These are phyloP conservation scores for Motacilla tschutschensis DNA, from an alignment of 2,113 vertebrate genomes.

Conservation along the genomic window DNA sequence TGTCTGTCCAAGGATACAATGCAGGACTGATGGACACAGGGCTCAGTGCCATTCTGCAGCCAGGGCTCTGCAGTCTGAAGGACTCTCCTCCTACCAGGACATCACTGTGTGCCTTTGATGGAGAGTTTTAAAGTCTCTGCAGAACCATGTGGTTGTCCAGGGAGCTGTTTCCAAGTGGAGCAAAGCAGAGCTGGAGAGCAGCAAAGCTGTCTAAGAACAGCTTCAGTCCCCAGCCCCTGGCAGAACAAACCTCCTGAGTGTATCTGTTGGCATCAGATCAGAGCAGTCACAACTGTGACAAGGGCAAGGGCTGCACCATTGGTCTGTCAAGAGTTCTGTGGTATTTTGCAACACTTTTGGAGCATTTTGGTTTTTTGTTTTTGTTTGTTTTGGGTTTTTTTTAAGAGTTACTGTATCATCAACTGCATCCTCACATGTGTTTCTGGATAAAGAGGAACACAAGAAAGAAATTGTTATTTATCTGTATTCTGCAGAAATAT, in stretches of 20 bases:
- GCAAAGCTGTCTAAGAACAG: background rate
- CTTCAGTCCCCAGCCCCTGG: background rate
- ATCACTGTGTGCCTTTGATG: accelerated
- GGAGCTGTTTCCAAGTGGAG: background rate
- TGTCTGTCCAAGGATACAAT: background rate
- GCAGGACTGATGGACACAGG: background rate
- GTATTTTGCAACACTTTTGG: background rate
- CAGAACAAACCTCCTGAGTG: background rate
- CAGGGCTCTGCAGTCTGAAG: background rate
- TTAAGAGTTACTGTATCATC: background rate
- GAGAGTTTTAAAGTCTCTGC: background rate
- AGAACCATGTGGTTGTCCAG: background rate
- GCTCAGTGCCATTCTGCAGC: accelerated
- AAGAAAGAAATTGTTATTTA: background rate
- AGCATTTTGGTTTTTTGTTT: background rate
- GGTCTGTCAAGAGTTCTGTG: background rate
- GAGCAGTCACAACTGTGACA: background rate
- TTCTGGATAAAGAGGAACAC: background rate
- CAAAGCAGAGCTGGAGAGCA: background rate
- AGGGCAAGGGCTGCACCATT: background rate
- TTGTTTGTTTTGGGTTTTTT: background rate
- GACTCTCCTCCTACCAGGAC: accelerated
- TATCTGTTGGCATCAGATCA: background rate
- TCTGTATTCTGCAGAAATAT: background rate
- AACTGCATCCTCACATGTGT: background rate